Base-by-base conservation (phyloP, 2,113 vertebrate genomes). In the Eulemur rufifrons region DNA sequence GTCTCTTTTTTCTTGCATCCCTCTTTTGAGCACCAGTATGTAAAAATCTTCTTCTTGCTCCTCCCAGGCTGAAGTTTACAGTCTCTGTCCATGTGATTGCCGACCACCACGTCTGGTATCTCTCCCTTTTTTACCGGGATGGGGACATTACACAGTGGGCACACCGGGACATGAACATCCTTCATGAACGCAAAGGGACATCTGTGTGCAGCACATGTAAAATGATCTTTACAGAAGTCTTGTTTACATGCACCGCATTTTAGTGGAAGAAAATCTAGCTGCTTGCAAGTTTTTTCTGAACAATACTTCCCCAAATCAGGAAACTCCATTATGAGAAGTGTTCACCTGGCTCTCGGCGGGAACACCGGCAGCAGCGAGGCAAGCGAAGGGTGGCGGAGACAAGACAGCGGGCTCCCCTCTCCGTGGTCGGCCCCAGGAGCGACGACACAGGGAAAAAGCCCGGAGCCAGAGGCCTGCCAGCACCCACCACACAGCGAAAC, bases 201-300 rank as follows among this genome's bases (percentile, higher is more conserved):
- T 66, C 98, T 98, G 97, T 99, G 99, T 77, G 98, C 98, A 88
- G 98, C 98, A 2, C 99, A 99, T 1, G 98, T 98, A 88, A 99
- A 99, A 91, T 99, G 99, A 93, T 99, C 99, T 97, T 99, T 99
- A 95, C 99, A 99, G 98, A 99, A 99, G 71, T 99, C 98, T 20
- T 99, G 99, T 63, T 98, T 94, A 98, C 99, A 99, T 0, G 99
- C 99, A 0, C 99, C 99, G 4, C 99, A 99, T 97, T 97, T 99
- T 98, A 99, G 98, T 1, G 99, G 99, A 97, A 99, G 99, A 92
- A 99, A 99, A 98, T 99, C 99, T 93, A 99, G 97, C 85, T 98
- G 99, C 52, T 98, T 99, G 98, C 99, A 99, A 74, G 99, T 97
- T 73, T 98, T 98, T 94, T 99, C 99, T 0, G 99, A 99, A 96